These are phyloP conservation scores for Morpho deidamia DNA, from an alignment of 2,888 invertebrate genomes.

Conservation along the genomic window DNA sequence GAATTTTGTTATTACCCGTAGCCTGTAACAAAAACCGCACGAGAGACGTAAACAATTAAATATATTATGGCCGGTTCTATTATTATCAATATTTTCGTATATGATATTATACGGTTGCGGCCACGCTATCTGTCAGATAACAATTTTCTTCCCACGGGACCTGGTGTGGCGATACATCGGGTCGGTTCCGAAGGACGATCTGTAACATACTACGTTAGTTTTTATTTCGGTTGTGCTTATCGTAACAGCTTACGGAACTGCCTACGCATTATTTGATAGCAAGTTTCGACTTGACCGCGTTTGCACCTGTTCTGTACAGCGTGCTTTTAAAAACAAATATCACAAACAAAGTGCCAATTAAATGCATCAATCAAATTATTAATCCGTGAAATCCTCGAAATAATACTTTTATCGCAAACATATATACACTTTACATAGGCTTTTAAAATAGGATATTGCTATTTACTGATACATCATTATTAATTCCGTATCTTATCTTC, in stretches of 20 bases:
- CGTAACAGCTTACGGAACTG: background rate
- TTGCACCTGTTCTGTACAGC: too few species aligned
- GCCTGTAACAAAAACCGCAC: slow-evolving; percentile 54
- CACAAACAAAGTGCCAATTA: too few species aligned
- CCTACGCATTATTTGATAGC: background rate
- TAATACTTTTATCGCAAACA: too few species aligned
- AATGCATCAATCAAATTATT: too few species aligned
- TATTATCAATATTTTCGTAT: slow-evolving; percentile 40
- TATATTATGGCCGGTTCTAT: slow-evolving; percentile 39
- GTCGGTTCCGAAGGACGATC: slow-evolving; percentile 31
- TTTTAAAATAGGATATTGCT: too few species aligned
- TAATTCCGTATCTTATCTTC: too few species aligned
- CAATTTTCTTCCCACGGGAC: slow-evolving; percentile 68
- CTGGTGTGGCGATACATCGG: slow-evolving; percentile 26
- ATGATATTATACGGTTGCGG: slow-evolving; percentile 39
- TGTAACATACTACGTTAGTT: slow-evolving; percentile 17
- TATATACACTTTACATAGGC: too few species aligned
- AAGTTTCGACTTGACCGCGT: background rate
- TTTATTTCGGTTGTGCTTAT: slow-evolving; percentile 5
- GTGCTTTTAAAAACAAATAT: too few species aligned
- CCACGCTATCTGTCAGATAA: slow-evolving; percentile 51
- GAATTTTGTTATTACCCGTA: slow-evolving; percentile 54
- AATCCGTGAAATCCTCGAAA: too few species aligned
- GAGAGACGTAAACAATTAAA: slow-evolving; percentile 56
- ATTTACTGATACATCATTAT: too few species aligned